These are phyloP conservation scores for Drosophila sulfurigaster DNA, from an alignment of 1,140 invertebrate genomes.

Conservation along the genomic window DNA sequence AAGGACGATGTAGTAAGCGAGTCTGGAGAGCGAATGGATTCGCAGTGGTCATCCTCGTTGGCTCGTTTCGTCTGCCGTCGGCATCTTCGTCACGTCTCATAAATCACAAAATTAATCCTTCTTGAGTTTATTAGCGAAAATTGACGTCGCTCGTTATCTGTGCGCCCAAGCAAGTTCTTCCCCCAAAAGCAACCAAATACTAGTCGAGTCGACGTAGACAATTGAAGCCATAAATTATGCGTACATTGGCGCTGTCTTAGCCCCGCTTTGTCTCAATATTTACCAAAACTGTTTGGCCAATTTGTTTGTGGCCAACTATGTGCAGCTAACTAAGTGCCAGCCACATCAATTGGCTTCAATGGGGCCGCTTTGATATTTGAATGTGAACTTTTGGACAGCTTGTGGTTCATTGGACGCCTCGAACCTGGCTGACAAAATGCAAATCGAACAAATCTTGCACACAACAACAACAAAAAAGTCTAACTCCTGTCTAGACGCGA, in stretches of 20 bases:
- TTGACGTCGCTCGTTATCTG: slow-evolving; percentile 79
- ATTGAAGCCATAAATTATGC: slow-evolving; percentile 76
- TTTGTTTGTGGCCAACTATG: slow-evolving; percentile 44
- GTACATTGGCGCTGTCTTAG: slow-evolving; percentile 47
- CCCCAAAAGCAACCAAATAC: slow-evolving; percentile 20
- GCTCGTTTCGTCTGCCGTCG: slow-evolving; percentile 4
- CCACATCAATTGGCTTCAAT: slow-evolving; percentile 13
- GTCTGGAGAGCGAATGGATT: background rate
- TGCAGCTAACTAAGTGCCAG: slow-evolving; percentile 27
- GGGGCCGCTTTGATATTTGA: slow-evolving; percentile 43
- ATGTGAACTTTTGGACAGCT: slow-evolving; percentile 26
- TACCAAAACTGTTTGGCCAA: slow-evolving; percentile 47
- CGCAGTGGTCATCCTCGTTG: slow-evolving; percentile 20
- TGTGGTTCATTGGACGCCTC: slow-evolving; percentile 62
- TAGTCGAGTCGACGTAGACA: slow-evolving; percentile 38
- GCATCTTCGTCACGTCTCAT: slow-evolving; percentile 45
- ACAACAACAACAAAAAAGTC: slow-evolving; percentile 28
- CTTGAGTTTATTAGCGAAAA: slow-evolving; percentile 82
- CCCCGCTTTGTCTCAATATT: slow-evolving; percentile 18
- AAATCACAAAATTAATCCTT: slow-evolving; percentile 82
- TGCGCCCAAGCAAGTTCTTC: slow-evolving; percentile 22
- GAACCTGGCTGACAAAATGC: slow-evolving; percentile 51
- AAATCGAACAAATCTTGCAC: slow-evolving; percentile 47
- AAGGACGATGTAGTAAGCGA: background rate
- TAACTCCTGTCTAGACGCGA: slow-evolving; percentile 70